phyloP scores from a whole-genome alignment of 2,797 vertebrate species.

The Neoniphon sammara region DNA sequence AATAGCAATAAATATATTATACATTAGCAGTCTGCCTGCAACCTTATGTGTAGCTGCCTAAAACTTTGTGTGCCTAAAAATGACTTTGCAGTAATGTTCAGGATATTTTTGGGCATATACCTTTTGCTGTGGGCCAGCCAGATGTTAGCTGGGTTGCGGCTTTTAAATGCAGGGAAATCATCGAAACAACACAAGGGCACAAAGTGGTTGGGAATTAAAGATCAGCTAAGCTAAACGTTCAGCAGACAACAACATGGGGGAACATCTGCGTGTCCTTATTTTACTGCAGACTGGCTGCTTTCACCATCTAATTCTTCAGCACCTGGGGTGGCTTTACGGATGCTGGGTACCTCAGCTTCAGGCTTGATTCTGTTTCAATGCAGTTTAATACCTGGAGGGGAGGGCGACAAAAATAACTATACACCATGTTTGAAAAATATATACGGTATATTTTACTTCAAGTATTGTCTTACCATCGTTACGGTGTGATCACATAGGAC shows the following conservation, averaged over 20 bases:
- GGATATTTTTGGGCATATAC: slow-evolving; percentile 15
- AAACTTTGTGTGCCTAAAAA: slow-evolving; percentile 9
- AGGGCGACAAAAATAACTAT: too few relatives aligned
- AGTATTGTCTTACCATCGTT: too few relatives aligned
- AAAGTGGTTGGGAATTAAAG: slow-evolving; percentile 36
- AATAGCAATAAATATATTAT: background rate
- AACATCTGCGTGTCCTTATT: background rate
- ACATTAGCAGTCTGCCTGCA: slow-evolving; percentile 9
- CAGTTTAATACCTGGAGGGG: too few relatives aligned
- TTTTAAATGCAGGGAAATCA: slow-evolving; percentile 34
- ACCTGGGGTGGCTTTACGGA: too few relatives aligned
- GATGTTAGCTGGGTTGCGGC: too few relatives aligned
- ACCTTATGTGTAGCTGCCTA: background rate
- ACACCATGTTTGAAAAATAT: too few relatives aligned
- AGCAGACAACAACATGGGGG: slow-evolving; percentile 31
- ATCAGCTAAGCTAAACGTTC: slow-evolving; percentile 33
- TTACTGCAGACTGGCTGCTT: background rate
- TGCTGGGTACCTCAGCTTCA: too few relatives aligned
- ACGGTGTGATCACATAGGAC: too few relatives aligned
- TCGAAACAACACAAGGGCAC: slow-evolving; percentile 33
- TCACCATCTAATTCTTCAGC: background rate
- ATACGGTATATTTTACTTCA: too few relatives aligned
- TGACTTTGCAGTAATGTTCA: slow-evolving; percentile 16
- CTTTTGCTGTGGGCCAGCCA: slow-evolving; percentile 23
- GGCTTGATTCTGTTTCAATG: too few relatives aligned